Evolutionary conservation across 2,888 invertebrate species (phyloP).

Genomic region (Sepiola atlantica): DNA sequence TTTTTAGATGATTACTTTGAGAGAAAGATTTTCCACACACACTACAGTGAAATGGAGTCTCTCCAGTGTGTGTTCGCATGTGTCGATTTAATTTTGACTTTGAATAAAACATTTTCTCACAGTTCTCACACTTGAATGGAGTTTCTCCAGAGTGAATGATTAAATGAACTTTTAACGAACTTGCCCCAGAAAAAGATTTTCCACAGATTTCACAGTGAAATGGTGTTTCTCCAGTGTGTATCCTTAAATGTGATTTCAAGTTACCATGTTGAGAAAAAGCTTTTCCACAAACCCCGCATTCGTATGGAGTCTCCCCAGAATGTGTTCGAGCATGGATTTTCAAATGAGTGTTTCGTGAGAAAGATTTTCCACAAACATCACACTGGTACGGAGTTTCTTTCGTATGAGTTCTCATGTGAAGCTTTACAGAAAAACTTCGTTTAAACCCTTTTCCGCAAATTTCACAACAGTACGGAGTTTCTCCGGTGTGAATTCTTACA

Average conservation of each 20-base stretch:
- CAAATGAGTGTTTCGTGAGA: neutral
- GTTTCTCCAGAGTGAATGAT: neutral
- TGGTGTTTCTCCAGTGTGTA: conserved; percentile 35
- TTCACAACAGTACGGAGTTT: conserved; percentile 34
- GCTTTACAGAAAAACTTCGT: neutral
- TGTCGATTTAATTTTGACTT: neutral
- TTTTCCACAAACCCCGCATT: conserved; percentile 24
- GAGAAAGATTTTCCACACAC: conserved; percentile 24
- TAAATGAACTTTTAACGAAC: neutral
- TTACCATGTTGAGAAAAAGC: neutral
- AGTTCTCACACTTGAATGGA: neutral
- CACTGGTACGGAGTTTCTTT: conserved; percentile 16
- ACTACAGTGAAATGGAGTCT: neutral
- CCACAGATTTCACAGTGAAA: conserved; percentile 32
- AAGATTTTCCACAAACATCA: conserved; percentile 41
- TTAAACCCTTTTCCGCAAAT: conserved; percentile 5
- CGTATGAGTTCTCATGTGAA: conserved; percentile 36
- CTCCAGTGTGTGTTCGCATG: neutral
- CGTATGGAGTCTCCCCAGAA: neutral
- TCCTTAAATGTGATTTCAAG: neutral
- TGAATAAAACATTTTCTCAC: conserved; percentile 21
- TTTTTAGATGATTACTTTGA: conserved; percentile 15
- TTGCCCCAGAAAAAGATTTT: neutral
- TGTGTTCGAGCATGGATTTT: neutral
- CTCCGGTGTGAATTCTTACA: conserved; percentile 34